Evolutionary conservation across 53 echinoderm and acorn worm species (phyloP), one percentile per base, ranked within the genome.

Genomic region (Zoroaster sp.): DNA sequence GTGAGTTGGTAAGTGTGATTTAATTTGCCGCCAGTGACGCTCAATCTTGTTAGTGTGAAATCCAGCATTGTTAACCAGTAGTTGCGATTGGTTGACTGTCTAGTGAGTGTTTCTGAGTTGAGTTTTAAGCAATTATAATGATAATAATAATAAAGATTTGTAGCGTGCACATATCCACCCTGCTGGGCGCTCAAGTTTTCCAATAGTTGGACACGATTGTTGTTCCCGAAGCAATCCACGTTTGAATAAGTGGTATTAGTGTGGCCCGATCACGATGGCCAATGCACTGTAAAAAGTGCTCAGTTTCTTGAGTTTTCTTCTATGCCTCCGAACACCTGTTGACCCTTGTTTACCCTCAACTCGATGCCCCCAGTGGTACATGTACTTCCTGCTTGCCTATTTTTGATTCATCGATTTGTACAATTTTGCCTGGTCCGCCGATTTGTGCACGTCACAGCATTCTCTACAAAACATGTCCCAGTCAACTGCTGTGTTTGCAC

Each of bases 251-350:
- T 12, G 86, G 77, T 3, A 91, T 52, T 8, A 87, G 77, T 25
- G 91, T 91, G 17, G 32, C 59, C 18, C 69, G 70, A 25, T 86
- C 47, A 4, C 73, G 45, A 33, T 66, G 25, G 44, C 66, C 53
- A 17, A 91, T 87, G 13, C 86, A 49, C 14, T 47, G n/a, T 14
- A 91, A 87, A 72, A 91, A 91, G 25, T 66, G n/a, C n/a, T n/a
- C n/a, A 70, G 9, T 91, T 91, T 8, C 88, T 47, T 17, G 63
- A 43, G 3, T 78, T 87, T 31, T 67, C 76, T 34, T 87, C 91
- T 3, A 75, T 69, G 21, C 91, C 91, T 47, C 87, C 91, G 38
- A 87, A 91, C 5, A 87, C 91, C 87, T 87, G 87, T 9, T 91
- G 91, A 1, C 91, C 91, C 36, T 78, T 87, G 87, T 9, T 91